A percentile compares a stretch with the other conserved stretches of the same genome.
phyloP scores from a whole-genome alignment of 2,113 vertebrate genomes.

The Corythornis madagascariensis region DNA sequence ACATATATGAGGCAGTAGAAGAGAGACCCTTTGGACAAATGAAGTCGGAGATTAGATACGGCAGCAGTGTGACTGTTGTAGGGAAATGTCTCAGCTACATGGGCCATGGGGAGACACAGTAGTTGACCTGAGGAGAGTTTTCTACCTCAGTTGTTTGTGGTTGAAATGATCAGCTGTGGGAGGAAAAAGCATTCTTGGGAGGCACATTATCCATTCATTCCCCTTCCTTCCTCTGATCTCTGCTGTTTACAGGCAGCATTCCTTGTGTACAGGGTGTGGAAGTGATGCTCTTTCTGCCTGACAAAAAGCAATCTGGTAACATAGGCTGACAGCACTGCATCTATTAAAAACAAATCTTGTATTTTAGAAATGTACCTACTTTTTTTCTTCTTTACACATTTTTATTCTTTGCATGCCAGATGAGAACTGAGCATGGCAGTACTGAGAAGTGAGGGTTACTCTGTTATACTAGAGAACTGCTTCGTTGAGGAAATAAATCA shows the following conservation, averaged over 20 bases:
- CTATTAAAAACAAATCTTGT: neutral
- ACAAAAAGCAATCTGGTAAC: neutral
- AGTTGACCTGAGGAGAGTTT: conserved; percentile 4
- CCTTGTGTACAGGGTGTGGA: neutral
- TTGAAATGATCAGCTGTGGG: neutral
- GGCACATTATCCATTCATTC: neutral
- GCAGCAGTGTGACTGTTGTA: neutral
- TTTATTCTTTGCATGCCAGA: neutral
- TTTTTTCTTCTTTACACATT: neutral
- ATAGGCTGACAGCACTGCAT: neutral
- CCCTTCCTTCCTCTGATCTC: neutral
- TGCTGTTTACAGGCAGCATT: neutral
- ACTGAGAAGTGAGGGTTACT: neutral
- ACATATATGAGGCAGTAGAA: neutral
- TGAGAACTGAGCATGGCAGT: neutral
- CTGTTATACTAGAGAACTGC: neutral
- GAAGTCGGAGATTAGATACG: neutral
- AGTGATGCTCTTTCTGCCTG: neutral
- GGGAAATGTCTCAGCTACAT: neutral
- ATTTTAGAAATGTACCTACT: neutral
- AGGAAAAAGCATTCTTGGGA: neutral
- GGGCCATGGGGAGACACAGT: neutral
- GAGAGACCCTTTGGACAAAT: fast-evolving
- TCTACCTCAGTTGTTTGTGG: neutral
- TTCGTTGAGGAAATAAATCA: neutral